These are phyloP conservation scores for Peromyscus attwateri DNA, from an alignment of 2,797 vertebrate genomes.

Conservation along the genomic window DNA sequence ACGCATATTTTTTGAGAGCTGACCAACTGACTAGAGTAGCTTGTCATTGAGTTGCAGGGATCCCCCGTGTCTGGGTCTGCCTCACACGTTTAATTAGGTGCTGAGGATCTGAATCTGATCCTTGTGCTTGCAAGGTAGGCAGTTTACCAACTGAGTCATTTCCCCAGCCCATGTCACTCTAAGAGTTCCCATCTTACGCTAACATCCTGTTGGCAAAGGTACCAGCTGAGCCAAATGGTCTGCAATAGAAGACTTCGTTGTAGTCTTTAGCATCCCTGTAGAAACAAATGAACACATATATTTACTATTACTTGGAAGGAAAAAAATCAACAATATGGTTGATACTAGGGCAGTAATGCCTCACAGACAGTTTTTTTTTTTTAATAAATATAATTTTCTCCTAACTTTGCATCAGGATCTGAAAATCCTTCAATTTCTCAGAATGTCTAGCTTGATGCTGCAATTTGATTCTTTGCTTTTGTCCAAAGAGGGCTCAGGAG, in stretches of 20 bases:
- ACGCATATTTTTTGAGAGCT: neutral
- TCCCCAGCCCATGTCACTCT: neutral
- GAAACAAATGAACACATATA: neutral
- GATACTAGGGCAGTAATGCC: neutral
- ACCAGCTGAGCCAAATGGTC: neutral
- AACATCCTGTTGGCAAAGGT: neutral
- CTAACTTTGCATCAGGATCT: neutral
- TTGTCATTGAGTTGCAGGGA: neutral
- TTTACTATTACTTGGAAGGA: neutral
- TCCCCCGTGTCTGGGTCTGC: neutral
- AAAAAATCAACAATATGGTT: neutral
- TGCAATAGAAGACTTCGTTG: neutral
- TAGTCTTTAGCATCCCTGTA: neutral
- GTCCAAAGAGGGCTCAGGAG: neutral
- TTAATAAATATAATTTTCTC: neutral
- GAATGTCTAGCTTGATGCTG: neutral
- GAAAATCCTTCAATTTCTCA: neutral
- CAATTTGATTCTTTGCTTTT: neutral
- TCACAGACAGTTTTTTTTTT: neutral
- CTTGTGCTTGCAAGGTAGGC: neutral
- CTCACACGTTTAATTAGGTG: neutral
- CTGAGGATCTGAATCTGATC: neutral
- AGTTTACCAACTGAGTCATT: neutral
- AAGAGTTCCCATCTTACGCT: neutral
- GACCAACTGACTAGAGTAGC: neutral